Conservation (phyloP, 92 coral and sea anemone genomes). For the Chrysogorgia sp. region DNA sequence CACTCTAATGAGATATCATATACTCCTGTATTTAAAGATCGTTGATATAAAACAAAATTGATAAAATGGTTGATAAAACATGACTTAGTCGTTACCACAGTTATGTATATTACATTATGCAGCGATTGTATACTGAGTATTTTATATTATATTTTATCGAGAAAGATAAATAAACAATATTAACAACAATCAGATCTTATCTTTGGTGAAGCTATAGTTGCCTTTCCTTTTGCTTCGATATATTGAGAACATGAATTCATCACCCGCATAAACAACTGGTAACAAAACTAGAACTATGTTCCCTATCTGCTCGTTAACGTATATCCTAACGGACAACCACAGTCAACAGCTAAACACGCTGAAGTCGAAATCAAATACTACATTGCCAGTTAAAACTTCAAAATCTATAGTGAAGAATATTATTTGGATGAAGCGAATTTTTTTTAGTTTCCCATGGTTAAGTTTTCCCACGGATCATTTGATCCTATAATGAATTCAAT, state of each 20-base stretch:
- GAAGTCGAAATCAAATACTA: background rate
- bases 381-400: too few species aligned
- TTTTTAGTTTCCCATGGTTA: background rate
- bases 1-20: too few species aligned
- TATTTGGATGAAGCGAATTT: too few species aligned
- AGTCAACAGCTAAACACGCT: background rate
- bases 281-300: background rate
- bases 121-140: too few species aligned
- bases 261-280: constrained; percentile 33
- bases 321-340: background rate
- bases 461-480: background rate
- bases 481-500: background rate
- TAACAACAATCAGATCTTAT: background rate
- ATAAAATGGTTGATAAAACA: too few species aligned
- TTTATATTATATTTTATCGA: too few species aligned
- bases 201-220: background rate
- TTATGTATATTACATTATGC: too few species aligned
- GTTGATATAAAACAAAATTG: too few species aligned
- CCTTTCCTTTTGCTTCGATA: background rate
- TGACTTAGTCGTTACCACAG: too few species aligned
- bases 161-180: background rate
- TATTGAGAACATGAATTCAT: constrained; percentile 6
- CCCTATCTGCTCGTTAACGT: background rate
- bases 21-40: too few species aligned
- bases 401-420: too few species aligned